A percentile compares a stretch with the other conserved stretches of the same genome.
phyloP scores from a whole-genome alignment of 92 coral and sea anemone genomes.

The Desmophyllum pertusum region DNA sequence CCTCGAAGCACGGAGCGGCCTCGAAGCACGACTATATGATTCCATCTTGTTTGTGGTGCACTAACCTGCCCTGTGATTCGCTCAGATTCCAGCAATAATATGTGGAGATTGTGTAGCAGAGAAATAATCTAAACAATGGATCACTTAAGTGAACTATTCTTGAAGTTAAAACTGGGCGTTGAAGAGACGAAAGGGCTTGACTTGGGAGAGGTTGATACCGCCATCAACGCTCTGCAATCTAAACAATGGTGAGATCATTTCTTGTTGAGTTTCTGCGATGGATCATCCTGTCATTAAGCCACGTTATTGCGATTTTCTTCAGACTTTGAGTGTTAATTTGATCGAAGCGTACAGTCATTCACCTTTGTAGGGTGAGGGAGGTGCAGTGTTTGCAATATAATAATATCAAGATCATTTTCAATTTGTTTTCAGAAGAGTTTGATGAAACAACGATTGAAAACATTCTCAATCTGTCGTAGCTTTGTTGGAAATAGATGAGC shows the following conservation, averaged over 20 bases:
- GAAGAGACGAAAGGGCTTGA: constrained; percentile 23
- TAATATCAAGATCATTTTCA: background rate
- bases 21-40: no score
- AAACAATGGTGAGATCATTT: constrained; percentile 20
- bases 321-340: background rate
- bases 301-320: background rate
- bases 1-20: no score
- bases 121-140: constrained; percentile 7
- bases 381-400: background rate
- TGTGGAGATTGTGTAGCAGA: background rate
- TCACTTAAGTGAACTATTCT: constrained; percentile 22
- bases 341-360: background rate
- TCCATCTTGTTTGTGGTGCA: background rate
- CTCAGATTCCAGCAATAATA: background rate
- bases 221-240: constrained; percentile 5
- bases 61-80: background rate
- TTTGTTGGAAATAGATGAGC: constrained; percentile 1
- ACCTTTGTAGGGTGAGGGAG: constrained; percentile 8
- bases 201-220: constrained; percentile 19
- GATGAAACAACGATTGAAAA: constrained; percentile 54
- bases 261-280: background rate
- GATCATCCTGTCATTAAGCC: background rate
- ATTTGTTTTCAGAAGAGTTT: constrained; percentile 45
- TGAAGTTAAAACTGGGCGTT: constrained; percentile 14
- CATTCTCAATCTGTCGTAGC: constrained; percentile 36